A percentile compares a stretch with the other conserved stretches of the same genome.
Evolutionary conservation across 2,113 vertebrate genomes (phyloP).

Genomic region (Rhynchopsitta pachyrhyncha): DNA sequence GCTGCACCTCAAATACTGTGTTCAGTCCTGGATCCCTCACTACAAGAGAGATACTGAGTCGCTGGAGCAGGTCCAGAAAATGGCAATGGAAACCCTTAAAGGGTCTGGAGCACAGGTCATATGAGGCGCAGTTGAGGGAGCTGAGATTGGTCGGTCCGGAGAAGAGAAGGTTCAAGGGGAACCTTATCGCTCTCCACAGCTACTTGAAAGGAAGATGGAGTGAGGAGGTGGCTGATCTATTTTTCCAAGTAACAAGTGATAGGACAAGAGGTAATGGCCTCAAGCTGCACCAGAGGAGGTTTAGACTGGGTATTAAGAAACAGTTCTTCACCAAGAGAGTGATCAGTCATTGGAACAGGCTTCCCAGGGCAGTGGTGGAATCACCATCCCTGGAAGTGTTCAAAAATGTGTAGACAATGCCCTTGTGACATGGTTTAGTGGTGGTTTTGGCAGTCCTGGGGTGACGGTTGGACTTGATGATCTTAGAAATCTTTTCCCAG

Average conservation of each 20-base stretch:
- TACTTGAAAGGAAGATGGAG: not conserved
- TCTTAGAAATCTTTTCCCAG: not conserved
- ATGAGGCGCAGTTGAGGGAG: not conserved
- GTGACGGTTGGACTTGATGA: not conserved
- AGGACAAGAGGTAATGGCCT: not conserved
- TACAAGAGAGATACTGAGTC: not conserved
- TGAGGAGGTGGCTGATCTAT: not conserved
- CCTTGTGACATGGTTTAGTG: not conserved
- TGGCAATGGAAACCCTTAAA: not conserved
- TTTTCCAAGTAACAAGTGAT: not conserved
- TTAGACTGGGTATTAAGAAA: not conserved
- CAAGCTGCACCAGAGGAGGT: not conserved
- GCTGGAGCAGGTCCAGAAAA: not conserved
- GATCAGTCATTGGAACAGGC: not conserved
- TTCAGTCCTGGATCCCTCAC: not conserved
- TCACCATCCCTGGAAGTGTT: not conserved
- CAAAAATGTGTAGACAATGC: not conserved
- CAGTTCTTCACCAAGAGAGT: not conserved
- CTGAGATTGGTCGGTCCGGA: not conserved
- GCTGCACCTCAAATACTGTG: not conserved
- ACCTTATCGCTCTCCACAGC: not conserved
- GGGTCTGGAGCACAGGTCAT: not conserved
- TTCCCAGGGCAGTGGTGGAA: not conserved
- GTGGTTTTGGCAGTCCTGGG: not conserved
- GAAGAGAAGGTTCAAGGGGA: not conserved